Conservation (phyloP, 1,140 invertebrate genomes). For the Ceratoteleas bidentatus region DNA sequence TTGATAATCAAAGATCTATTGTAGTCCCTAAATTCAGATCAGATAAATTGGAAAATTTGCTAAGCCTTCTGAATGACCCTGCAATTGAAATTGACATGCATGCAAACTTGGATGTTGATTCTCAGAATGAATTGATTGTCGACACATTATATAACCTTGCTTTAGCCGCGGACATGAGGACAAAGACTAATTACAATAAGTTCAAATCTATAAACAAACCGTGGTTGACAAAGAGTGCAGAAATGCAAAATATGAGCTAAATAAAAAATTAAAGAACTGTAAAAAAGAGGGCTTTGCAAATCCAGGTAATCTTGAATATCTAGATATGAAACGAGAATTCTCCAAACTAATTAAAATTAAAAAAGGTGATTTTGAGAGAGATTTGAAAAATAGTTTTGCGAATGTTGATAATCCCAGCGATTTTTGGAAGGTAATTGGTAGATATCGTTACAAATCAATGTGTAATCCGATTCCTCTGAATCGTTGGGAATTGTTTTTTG, state of each 20-base stretch:
- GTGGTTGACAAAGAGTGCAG: background rate
- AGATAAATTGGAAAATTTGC: background rate
- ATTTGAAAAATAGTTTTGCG: slow-evolving; percentile 1
- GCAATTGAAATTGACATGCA: background rate
- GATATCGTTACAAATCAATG: no score
- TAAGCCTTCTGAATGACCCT: background rate
- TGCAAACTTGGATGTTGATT: background rate
- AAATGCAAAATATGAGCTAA: background rate
- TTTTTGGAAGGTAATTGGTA: background rate
- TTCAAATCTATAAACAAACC: background rate
- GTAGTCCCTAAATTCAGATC: background rate
- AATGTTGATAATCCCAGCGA: background rate
- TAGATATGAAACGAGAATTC: background rate
- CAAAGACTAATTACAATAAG: background rate
- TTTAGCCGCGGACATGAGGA: background rate
- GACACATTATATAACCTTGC: background rate
- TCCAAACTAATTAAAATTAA: background rate
- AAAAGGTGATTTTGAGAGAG: background rate
- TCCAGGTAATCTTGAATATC: no score
- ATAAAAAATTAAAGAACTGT: no score
- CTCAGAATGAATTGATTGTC: background rate
- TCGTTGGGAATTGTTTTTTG: background rate
- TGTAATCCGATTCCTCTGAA: background rate
- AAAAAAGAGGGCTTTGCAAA: no score
- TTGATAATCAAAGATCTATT: background rate